Percentiles rank a stretch among this genome's conserved stretches.
phyloP scores from a whole-genome alignment of 2,888 invertebrate species.

The Sacculina carcini region DNA sequence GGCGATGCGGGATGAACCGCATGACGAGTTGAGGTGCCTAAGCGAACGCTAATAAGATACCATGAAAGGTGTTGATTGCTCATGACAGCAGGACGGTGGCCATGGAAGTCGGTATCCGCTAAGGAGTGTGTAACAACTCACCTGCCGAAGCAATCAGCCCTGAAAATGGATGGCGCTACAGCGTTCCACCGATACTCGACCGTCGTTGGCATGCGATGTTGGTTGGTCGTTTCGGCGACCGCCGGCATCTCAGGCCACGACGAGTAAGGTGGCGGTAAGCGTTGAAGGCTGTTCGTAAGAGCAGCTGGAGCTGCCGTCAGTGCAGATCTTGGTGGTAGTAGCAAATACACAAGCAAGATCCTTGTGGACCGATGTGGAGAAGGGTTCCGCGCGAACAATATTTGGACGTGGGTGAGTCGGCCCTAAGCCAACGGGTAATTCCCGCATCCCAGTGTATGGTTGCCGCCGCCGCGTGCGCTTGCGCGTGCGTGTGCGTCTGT shows the following conservation, averaged over 20 bases:
- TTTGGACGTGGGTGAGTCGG: constrained; percentile 9
- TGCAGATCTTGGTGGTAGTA: constrained; percentile 40
- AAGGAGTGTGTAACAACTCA: constrained; percentile 34
- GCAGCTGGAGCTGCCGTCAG: constrained; percentile 24
- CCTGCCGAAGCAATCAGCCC: constrained; percentile 36
- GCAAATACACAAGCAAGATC: constrained; percentile 38
- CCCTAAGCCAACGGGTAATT: constrained; percentile 11
- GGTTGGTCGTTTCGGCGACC: no score
- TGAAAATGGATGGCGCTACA: constrained; percentile 37
- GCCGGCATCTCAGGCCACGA: constrained; percentile 27
- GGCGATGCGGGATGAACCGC: constrained; percentile 49
- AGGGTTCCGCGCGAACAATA: constrained; percentile 10
- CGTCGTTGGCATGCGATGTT: constrained; percentile 10
- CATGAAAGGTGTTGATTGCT: constrained; percentile 28
- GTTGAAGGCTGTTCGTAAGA: constrained; percentile 32
- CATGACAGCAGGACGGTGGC: constrained; percentile 21
- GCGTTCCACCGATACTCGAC: constrained; percentile 29
- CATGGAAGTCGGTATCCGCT: constrained; percentile 46
- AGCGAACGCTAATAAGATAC: constrained; percentile 32
- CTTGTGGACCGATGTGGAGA: constrained; percentile 22
- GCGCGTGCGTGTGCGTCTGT: no score
- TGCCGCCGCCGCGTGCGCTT: no score
- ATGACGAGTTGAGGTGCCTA: constrained; percentile 38
- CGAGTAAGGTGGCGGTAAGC: constrained; percentile 32
- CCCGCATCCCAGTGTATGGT: constrained; percentile 10